These are phyloP conservation scores for Chrysodeixis includens DNA, from an alignment of 2,888 invertebrate species.

Conservation along the genomic window DNA sequence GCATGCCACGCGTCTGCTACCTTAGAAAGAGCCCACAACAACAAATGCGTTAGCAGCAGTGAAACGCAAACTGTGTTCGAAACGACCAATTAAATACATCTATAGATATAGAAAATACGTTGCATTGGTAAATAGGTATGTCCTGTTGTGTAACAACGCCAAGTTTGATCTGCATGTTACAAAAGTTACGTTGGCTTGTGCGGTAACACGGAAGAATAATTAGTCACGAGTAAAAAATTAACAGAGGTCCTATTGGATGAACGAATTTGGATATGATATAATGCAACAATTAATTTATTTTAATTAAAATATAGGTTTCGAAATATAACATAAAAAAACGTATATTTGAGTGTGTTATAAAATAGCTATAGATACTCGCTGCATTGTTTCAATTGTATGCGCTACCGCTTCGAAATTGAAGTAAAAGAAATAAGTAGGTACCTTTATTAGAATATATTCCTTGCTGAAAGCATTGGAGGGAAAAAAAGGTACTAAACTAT, in stretches of 20 bases:
- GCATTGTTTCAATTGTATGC: too few species aligned
- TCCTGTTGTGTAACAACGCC: conserved; percentile 69
- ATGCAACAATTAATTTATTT: too few species aligned
- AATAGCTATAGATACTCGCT: too few species aligned
- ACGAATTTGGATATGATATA: too few species aligned
- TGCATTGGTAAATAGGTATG: conserved; percentile 23
- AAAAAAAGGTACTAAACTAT: too few species aligned
- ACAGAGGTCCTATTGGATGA: neutral
- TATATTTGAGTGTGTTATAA: too few species aligned
- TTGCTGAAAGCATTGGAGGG: too few species aligned
- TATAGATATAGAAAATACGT: conserved; percentile 56
- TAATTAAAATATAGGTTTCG: too few species aligned
- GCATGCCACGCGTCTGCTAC: conserved; percentile 69
- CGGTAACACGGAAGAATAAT: conserved; percentile 11
- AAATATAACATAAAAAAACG: too few species aligned
- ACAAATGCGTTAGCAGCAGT: conserved; percentile 68
- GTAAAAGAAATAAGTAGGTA: too few species aligned
- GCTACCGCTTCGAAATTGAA: too few species aligned
- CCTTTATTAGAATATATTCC: too few species aligned
- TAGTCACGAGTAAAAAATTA: neutral
- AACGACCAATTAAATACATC: conserved; percentile 67
- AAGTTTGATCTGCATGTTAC: conserved; percentile 55
- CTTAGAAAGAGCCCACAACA: conserved; percentile 68
- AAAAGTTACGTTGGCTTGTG: conserved; percentile 45
- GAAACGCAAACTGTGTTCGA: conserved; percentile 73